Evolutionary conservation across 1,140 invertebrate species (phyloP).

Genomic region (Xylocopa sonorina): DNA sequence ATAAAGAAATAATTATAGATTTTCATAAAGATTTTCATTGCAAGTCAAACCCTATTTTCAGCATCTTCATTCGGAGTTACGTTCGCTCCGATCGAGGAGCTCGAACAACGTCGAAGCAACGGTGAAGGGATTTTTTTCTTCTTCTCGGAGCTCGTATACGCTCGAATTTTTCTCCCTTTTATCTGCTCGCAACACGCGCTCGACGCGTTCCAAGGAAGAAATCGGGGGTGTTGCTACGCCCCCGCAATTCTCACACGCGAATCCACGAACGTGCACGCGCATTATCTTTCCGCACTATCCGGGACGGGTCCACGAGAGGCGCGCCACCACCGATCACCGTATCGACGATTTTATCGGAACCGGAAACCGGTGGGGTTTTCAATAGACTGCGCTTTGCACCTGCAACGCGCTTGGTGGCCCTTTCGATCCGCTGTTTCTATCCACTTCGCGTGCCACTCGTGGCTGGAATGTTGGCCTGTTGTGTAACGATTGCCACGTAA

Average conservation of each 20-base stretch:
- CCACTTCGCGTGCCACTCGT: not conserved
- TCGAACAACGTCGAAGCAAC: not conserved
- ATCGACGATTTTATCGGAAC: conserved; percentile 53
- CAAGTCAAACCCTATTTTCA: not conserved
- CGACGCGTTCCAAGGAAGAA: conserved; percentile 24
- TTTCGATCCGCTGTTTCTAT: not conserved
- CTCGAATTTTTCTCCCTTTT: not conserved
- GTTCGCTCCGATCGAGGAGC: not conserved
- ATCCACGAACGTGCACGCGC: conserved; percentile 45
- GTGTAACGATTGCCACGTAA: too few species aligned
- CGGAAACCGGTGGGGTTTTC: conserved; percentile 50
- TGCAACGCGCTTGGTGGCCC: not conserved
- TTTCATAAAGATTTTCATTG: not conserved
- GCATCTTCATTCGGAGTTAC: too few species aligned
- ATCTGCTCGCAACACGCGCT: conserved; percentile 3
- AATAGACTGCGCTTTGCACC: conserved; percentile 13
- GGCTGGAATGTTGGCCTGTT: not conserved
- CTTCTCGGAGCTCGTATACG: not conserved
- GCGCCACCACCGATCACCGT: conserved; percentile 4
- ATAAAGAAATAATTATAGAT: too few species aligned
- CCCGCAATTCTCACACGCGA: conserved; percentile 55
- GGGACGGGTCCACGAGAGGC: conserved; percentile 26
- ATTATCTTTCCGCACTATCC: conserved; percentile 52
- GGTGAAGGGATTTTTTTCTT: not conserved
- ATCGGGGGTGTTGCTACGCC: conserved; percentile 40